A percentile compares a stretch with the other conserved stretches of the same genome.
phyloP scores from a whole-genome alignment of 2,888 invertebrate genomes.

The Lapara coniferarum region DNA sequence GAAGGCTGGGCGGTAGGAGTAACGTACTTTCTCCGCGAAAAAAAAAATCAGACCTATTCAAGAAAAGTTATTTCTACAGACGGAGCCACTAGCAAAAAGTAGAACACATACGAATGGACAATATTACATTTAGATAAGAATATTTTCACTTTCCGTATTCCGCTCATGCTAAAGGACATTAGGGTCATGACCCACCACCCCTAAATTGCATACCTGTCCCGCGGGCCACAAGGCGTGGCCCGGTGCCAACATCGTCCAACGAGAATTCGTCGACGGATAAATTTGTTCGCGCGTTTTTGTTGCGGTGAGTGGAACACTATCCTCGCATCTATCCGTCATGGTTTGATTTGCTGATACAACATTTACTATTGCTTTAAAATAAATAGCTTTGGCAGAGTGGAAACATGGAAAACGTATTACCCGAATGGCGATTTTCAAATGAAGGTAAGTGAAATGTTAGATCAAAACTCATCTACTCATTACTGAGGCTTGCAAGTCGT shows the following conservation, averaged over 20 bases:
- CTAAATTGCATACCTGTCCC: background rate
- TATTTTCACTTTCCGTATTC: background rate
- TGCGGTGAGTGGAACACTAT: constrained; percentile 32
- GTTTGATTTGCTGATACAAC: constrained; percentile 4
- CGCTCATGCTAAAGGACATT: background rate
- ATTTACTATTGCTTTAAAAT: background rate
- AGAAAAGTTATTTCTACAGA: too few species aligned
- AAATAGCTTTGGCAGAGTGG: too few species aligned
- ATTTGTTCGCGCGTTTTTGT: constrained; percentile 49
- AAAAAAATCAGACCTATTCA: too few species aligned
- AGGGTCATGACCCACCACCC: background rate
- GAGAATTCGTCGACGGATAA: constrained; percentile 45
- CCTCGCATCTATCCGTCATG: background rate
- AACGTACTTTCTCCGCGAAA: too few species aligned
- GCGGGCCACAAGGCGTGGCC: constrained; percentile 36
- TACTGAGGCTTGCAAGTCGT: too few species aligned
- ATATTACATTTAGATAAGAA: background rate
- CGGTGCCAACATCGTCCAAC: constrained; percentile 40
- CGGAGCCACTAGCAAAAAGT: background rate
- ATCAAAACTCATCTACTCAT: too few species aligned
- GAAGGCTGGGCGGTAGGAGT: too few species aligned
- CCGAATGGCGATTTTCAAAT: too few species aligned
- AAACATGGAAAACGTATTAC: too few species aligned
- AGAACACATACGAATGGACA: too few species aligned
- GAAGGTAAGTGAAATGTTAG: too few species aligned